Base-by-base conservation (phyloP, 2,888 invertebrate species). In the Troides helena region DNA sequence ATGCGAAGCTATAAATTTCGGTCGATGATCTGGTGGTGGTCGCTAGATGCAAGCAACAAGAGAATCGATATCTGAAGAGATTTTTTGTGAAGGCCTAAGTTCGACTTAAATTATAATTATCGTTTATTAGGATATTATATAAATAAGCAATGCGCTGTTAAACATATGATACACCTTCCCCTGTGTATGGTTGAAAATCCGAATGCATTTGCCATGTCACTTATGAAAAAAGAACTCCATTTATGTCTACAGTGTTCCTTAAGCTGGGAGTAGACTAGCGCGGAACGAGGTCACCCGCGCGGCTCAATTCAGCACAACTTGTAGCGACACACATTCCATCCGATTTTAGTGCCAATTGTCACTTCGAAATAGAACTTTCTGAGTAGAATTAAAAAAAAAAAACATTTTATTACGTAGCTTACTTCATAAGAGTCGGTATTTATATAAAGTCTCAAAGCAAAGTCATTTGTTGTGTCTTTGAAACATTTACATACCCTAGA, bases 201-300 rank as follows among this genome's bases (percentile, higher is more conserved):
- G 30, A 67, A 67, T 58, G 53, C 67, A 25, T 70, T 67, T 61
- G 63, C 43, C 59, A 67, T 63, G 17, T 53, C 59, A 60, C 46
- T 70, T 43, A 2, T 63, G 39, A 66, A 63, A 67, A 70, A 67
- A 70, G 36, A 67, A 63, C 62, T 25, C 63, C 70, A 67, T 63
- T 70, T 67, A 69, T 46, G 62, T 64, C 53, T 60, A 25, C 43
- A 67, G 46, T 64, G 21, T 67, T 63, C 70, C 60, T 67, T 64
- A 60, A 63, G 70, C 67, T 53, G 60, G 60, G 39, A 65, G 58
- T 68, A 46, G 63, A 59, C 50, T 58, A 30, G 58, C 10, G 57
- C 25, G 59, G 53, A 70, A 70, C 46, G 70, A 60, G 70, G 70
- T 60, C 67, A 67, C 63, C 60, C 53, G 62, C 25, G 70, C 53